Percentiles rank a stretch among this genome's conserved stretches.
phyloP scores from a whole-genome alignment of 2,888 invertebrate genomes.

The Melipona beecheii region DNA sequence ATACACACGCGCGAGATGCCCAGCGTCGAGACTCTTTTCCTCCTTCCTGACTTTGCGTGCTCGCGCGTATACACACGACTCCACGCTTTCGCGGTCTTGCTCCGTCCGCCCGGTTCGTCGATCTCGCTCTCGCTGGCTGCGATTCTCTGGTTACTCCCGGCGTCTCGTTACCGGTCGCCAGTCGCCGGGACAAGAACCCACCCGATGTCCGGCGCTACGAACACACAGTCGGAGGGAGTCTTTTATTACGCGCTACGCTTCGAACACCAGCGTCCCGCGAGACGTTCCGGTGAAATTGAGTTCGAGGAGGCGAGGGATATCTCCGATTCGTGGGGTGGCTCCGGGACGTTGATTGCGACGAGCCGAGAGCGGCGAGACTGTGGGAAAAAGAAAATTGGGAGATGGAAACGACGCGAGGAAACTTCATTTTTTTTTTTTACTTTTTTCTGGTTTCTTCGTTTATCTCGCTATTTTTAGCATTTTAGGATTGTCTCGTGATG shows the following conservation, averaged over 20 bases:
- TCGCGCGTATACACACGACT: background rate
- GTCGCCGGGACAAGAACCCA: constrained; percentile 67
- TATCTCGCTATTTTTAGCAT: too few relatives aligned
- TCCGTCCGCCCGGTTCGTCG: background rate
- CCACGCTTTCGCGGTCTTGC: constrained; percentile 5
- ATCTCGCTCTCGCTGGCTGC: constrained; percentile 17
- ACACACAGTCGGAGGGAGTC: constrained; percentile 31
- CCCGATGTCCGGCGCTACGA: constrained; percentile 69
- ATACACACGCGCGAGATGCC: background rate
- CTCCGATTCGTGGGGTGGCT: background rate
- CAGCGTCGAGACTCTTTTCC: constrained; percentile 10
- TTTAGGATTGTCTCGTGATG: too few relatives aligned
- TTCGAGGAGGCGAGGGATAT: background rate
- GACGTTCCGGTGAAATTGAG: constrained; percentile 41
- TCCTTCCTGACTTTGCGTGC: constrained; percentile 16
- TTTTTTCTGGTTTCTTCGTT: background rate
- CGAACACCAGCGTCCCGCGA: constrained; percentile 49
- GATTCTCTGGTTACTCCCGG: constrained; percentile 62
- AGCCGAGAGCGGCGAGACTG: background rate
- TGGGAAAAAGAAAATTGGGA: background rate
- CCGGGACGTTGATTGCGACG: background rate
- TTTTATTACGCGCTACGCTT: constrained; percentile 43
- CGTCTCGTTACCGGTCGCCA: constrained; percentile 73
- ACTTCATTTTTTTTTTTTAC: background rate
- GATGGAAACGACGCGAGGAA: background rate